Evolutionary conservation across 2,888 invertebrate species (phyloP), one percentile per base, ranked within the genome.

Genomic region (Helobdella robusta): DNA sequence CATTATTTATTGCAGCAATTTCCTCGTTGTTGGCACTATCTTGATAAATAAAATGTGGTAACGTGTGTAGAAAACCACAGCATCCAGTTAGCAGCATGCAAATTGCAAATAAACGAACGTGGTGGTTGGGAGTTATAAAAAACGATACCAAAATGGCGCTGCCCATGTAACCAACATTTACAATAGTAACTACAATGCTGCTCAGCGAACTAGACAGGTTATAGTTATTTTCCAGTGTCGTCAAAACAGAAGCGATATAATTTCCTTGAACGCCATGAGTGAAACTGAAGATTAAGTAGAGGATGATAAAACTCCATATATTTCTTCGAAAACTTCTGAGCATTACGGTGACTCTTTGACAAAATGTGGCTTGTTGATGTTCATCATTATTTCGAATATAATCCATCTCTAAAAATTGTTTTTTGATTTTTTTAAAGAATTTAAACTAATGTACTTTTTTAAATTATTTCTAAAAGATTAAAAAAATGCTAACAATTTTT

Each of bases 1-100:
- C n/a, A n/a, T n/a, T n/a, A n/a, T n/a, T n/a, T n/a, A n/a, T n/a
- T n/a, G n/a, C n/a, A n/a, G n/a, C n/a, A n/a, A n/a, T n/a, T n/a
- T n/a, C n/a, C n/a, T n/a, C n/a, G n/a, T n/a, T n/a, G n/a, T n/a
- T n/a, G n/a, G n/a, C n/a, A n/a, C n/a, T n/a, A n/a, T n/a, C n/a
- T n/a, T 48, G 50, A 59, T 73, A 83, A 54, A 87, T 83, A 73
- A 86, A 85, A 76, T 86, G 86, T 0, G 86, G 86, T 50, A 85
- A 73, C 72, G 86, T 85, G 67, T 86, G 83, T 20, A 72, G 58
- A 0, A 72, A 30, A 4, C 67, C 68, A 18, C 72, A 70, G 6
- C 70, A 18, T 15, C 56, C 40, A 20, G 67, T 67, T 18, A 58
- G 23, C 8, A 67, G 30, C 56, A 63, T 64, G 18, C 64, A 34